Conservation (phyloP, 2,797 vertebrate genomes). For the Cottoperca gobio region DNA sequence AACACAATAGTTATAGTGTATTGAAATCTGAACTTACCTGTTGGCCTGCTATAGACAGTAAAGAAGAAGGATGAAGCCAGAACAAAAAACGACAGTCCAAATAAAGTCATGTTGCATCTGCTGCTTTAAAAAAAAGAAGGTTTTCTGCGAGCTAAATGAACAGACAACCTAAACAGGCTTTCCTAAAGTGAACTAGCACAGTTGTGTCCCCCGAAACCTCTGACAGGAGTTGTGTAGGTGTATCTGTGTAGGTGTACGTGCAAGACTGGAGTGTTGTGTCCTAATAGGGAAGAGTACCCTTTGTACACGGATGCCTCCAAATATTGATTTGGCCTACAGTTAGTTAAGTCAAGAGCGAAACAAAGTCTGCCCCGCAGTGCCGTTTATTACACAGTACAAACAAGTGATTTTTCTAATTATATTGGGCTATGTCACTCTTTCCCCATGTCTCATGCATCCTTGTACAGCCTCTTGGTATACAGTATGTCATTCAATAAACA, state of each 20-base stretch:
- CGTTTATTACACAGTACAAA: neutral
- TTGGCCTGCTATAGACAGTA: constrained; percentile 40
- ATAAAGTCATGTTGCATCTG: constrained; percentile 60
- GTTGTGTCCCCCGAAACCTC: neutral
- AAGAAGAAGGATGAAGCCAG: constrained; percentile 41
- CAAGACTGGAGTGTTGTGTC: constrained; percentile 41
- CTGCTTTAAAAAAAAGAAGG: neutral
- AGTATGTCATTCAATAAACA: constrained; percentile 2
- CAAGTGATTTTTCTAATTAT: neutral
- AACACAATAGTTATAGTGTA: constrained; percentile 11
- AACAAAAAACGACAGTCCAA: constrained; percentile 37
- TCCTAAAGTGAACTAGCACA: neutral
- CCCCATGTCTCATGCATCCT: neutral
- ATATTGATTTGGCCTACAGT: constrained; percentile 72
- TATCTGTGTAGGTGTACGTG: constrained; percentile 40
- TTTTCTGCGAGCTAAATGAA: neutral
- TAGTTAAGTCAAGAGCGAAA: constrained; percentile 42
- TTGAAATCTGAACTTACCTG: constrained; percentile 61
- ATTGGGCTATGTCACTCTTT: neutral
- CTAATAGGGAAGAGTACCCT: constrained; percentile 46
- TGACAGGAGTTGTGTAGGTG: constrained; percentile 16
- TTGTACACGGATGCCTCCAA: constrained; percentile 59
- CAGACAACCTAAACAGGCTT: neutral
- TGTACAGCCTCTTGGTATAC: neutral
- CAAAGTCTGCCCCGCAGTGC: neutral